A percentile compares a stretch with the other conserved stretches of the same genome.
Conservation (phyloP, 2,113 vertebrate genomes). For the Scomber scombrus region DNA sequence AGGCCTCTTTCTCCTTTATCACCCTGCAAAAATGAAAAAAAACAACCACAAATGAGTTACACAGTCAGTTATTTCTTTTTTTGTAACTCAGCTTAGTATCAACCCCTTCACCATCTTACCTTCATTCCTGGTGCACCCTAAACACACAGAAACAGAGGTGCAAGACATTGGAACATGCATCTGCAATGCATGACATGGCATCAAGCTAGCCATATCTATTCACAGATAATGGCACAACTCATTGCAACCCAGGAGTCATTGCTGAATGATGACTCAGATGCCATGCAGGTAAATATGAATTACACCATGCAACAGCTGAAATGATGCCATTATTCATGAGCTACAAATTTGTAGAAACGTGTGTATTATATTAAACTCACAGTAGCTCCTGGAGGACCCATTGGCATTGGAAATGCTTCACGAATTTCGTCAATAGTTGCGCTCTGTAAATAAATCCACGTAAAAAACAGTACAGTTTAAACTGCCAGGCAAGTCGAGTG, state of each 20-base stretch:
- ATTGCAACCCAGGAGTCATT: conserved; percentile 20
- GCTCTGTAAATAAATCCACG: conserved; percentile 64
- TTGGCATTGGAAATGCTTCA: conserved; percentile 80
- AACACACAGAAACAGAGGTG: conserved; percentile 66
- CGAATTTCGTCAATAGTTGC: conserved; percentile 79
- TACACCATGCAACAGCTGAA: conserved; percentile 39
- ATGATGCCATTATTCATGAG: conserved; percentile 28
- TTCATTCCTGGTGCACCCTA: conserved; percentile 83
- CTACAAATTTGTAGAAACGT: conserved; percentile 20
- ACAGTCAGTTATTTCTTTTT: not conserved
- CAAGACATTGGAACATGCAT: conserved; percentile 60
- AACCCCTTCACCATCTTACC: conserved; percentile 67
- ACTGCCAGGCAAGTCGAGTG: not conserved
- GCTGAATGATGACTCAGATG: conserved; percentile 30
- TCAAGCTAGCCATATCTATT: conserved; percentile 10
- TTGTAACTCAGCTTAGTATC: not conserved
- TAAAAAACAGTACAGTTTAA: not conserved
- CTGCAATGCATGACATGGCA: conserved; percentile 55
- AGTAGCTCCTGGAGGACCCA: conserved; percentile 83
- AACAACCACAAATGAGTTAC: conserved; percentile 11
- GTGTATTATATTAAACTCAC: conserved; percentile 68
- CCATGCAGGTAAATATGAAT: conserved; percentile 1
- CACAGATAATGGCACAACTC: not conserved
- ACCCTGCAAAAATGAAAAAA: conserved; percentile 74
- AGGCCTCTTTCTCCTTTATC: conserved; percentile 80